Base-by-base conservation (phyloP, 2,888 invertebrate species). In the Hirtodrosophila cameraria region DNA sequence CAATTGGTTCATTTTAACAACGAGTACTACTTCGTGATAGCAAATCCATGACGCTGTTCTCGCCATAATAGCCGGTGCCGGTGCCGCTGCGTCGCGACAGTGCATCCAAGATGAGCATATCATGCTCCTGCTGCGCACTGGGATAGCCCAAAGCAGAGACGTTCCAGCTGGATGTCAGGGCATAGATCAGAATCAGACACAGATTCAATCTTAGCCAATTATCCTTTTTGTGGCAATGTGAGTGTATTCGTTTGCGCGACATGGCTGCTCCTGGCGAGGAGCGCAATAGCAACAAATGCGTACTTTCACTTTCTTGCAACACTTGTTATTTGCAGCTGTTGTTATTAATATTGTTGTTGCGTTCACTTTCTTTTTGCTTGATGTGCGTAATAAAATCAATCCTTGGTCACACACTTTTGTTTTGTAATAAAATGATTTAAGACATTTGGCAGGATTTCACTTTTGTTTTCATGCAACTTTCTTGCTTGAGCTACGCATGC, bases 1-100 rank as follows among this genome's bases (percentile, higher is more conserved):
- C 27, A 58, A 45, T 45, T 33, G 16, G 7, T 15, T 8, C 25
- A 38, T 11, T 25, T 60, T 15, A 25, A 33, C 28, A 13, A 42
- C 16, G 9, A 31, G 92, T 93, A 96, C 96, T 93, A 96, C 96
- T 96, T 94, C 96, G 94, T 65, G 96, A 95, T 86, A 96, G 92
- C 92, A 96, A 94, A 89, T 96, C 96, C 93, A 96, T 95, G 66
- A 96, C 94, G 42, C 95, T 94, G 80, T 94, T 92, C 69, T 93
- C 92, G 65, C 92, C 93, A 79, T 95, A 90, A 66, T 89, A 89
- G 39, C 88, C 87, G 33, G 87, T 76, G 39, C 88, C 87, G 33
- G 87, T 76, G 39, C 88, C 84, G 65, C 89, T 89, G 72, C 95
- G 93, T 48, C 95, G 93, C 1, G 94, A 94, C 36, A 96, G 89